Evolutionary conservation across 2,888 invertebrate species (phyloP), one percentile per base, ranked within the genome.

Genomic region (Troides oblongomaculatus): DNA sequence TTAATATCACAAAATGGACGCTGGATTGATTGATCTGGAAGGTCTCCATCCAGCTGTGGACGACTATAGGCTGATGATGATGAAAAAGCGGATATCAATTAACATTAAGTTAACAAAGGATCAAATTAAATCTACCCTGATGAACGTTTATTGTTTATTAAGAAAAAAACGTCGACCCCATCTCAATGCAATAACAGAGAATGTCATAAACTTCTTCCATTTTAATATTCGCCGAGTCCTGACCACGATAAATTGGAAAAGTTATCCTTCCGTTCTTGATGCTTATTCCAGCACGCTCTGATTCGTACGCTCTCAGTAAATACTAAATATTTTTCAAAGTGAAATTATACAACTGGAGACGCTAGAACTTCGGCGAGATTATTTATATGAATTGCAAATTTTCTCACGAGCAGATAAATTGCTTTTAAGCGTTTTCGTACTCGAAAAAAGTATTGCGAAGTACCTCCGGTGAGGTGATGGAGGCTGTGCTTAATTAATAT

Each of bases 221-320:
- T 69, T 69, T 69, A 69, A 69, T 69, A 69, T 65, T 65, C 62
- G 69, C 62, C 18, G 50, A 69, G 62, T 65, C 65, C 65, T 69
- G 69, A 65, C 69, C 69, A 69, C 62, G 62, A 65, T 62, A 69
- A 69, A 70, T 70, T 70, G 69, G 66, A 70, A 70, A 70, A 66
- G 69, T 70, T 70, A 62, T 62, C 62, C 69, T 66, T 70, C 58
- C 69, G 58, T 62, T 62, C 65, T 69, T 69, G 62, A 62, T 66
- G 66, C 69, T 66, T 58, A 66, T 66, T 70, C 50, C 46, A 30
- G 60, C 23, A 60, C 64, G 68, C 63, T 39, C 68, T 43, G 64
- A 69, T 62, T 61, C 62, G n/a, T 46, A 8, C 62, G 69, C 66
- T 58, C 62, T 62, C 62, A 59, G 66, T 66, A 70, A 70, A 70